Evolutionary conservation across 2,113 vertebrate species (phyloP), one percentile per base, ranked within the genome.

Genomic region (Nematolebias whitei): DNA sequence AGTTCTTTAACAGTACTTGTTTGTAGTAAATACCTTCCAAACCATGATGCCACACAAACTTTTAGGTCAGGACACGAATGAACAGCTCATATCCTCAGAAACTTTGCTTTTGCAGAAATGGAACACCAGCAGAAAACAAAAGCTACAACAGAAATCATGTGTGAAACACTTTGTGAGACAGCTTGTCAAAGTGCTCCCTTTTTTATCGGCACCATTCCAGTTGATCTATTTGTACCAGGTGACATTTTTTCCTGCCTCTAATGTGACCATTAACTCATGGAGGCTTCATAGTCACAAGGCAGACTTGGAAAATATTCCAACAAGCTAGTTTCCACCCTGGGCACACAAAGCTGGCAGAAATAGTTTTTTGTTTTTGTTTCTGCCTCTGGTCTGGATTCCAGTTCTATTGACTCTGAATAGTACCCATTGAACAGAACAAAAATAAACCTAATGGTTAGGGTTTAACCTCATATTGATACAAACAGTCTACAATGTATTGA

Each of bases 231-330:
- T 10, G 59, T 19, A 24, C 20, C 13, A 20, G 41, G n/a, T 67
- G 67, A 60, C 20, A 2, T 52, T 44, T 68, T 0, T 8, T 38
- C 22, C 48, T 72, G 50, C 55, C n/a, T 38, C 43, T 29, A 51
- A 55, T 56, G 71, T 76, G 62, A 64, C 24, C 22, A 65, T 74
- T 38, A 29, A 54, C 62, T 81, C 62, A 35, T 60, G 14, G 41
- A 75, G 74, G 63, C 76, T 87, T 83, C 74, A 82, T 39, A 74
- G 85, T 89, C 87, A 86, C 85, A 76, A 71, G 81, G 80, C 71
- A 60, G 61, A 22, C 0, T 70, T 78, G 90, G 89, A 91, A 92
- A 91, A 90, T 90, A 89, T 90, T 85, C 62, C 79, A 85, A 78
- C 73, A 57, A 63, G 84, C 77, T 78, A 69, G 73, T 90, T 91